Evolutionary conservation across 1,140 invertebrate species (phyloP), one percentile per base, ranked within the genome.

Genomic region (Andrena cerasifolii): DNA sequence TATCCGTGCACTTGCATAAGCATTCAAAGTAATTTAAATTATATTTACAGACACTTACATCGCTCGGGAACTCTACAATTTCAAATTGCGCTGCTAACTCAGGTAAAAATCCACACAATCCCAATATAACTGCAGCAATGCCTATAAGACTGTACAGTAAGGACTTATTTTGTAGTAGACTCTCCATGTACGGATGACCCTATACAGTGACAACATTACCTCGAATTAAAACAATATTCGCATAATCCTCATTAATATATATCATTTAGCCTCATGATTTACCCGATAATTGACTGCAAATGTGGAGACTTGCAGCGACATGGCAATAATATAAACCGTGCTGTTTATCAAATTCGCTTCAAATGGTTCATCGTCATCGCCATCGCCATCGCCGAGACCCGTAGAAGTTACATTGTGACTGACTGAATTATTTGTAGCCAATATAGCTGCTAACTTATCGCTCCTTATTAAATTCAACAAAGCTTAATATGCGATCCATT

Each of bases 201-300:
- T 99, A 88, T 53, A 78, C 86, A 88, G 87, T 65, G 70, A 54
- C 76, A 82, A 67, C 71, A 49, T 33, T n/a, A n/a, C n/a, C n/a
- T 16, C 31, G 28, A 66, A 68, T 31, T 73, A 77, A 51, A 78
- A 54, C 4, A 4, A 21, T 6, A 33, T 40, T n/a, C 3, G 40
- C 36, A n/a, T 21, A 40, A 10, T 24, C 5, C 56, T 40, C 1
- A 8, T 40, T 45, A 59, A 40, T 54, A 31, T 31, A 14, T 28
- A 24, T 47, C 2, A 70, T 1, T 68, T 21, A 67, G 24, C 21
- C 10, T 26, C 26, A 47, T 61, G n/a, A 92, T 93, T 92, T 94
- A 99, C 98, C 94, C 98, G 96, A 92, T 99, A 99, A 93, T 99
- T 99, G 53, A 99, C 98, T 70, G 98, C 98, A 93, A 99, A 99